Evolutionary conservation across 92 coral and sea anemone species (phyloP).

Genomic region (Hydrozoanthus gracilis): DNA sequence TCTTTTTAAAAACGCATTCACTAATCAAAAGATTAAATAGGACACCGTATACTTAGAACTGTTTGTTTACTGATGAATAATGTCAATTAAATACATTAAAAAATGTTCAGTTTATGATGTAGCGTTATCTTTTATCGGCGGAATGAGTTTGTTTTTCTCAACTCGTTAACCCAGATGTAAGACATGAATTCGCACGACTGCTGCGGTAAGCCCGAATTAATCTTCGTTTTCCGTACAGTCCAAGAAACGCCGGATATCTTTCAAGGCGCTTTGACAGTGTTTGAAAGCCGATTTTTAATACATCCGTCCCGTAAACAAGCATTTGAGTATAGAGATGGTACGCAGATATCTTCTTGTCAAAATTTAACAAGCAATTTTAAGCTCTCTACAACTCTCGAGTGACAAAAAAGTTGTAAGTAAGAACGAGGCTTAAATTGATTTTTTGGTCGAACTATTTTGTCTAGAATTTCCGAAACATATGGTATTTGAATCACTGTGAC

Average conservation of each 20-base stretch:
- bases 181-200: background rate
- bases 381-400: too few relatives aligned
- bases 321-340: background rate
- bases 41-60: background rate
- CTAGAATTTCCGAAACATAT: background rate
- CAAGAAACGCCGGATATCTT: background rate
- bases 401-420: background rate
- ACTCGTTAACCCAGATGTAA: background rate
- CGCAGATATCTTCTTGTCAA: background rate
- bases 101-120: background rate
- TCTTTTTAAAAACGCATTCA: background rate
- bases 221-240: background rate
- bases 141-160: background rate
- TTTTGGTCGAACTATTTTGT: background rate
- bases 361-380: too few relatives aligned
- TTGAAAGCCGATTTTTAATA: background rate
- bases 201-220: background rate
- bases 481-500: background rate
- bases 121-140: background rate
- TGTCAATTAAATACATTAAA: background rate
- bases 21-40: background rate
- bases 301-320: slow-evolving; percentile 1
- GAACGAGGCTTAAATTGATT: background rate
- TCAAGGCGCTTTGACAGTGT: background rate
- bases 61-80: background rate